Conservation (phyloP, 53 echinoderm and acorn worm species). For the Antedon mediterranea region DNA sequence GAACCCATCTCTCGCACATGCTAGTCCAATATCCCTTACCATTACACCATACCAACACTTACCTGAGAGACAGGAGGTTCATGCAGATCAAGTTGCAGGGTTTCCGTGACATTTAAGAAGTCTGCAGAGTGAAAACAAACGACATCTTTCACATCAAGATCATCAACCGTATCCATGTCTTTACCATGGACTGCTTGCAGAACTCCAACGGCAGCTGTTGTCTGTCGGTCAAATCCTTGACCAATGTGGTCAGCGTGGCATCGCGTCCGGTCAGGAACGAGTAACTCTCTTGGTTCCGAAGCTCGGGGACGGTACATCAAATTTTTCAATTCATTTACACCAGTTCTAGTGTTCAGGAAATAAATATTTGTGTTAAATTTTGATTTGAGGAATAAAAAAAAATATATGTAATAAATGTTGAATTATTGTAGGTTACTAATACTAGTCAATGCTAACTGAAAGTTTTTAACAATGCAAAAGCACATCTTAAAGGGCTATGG, state of each 20-base stretch:
- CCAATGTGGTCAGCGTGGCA: constrained; percentile 99
- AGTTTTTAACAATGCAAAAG: no score
- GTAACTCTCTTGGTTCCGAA: constrained; percentile 72
- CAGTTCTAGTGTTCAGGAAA: constrained; percentile 32
- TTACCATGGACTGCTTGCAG: constrained; percentile 74
- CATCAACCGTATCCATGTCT: constrained; percentile 25
- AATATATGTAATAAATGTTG: no score
- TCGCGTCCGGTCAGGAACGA: constrained; percentile 69
- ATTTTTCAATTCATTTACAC: constrained; percentile 85
- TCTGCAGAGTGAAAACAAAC: constrained; percentile 72
- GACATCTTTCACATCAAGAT: constrained; percentile 89
- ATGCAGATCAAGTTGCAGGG: constrained; percentile 83
- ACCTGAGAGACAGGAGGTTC: constrained; percentile 99
- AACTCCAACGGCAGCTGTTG: constrained; percentile 90
- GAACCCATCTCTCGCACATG: no score
- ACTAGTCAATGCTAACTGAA: no score
- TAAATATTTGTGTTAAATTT: neutral
- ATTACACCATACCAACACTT: neutral
- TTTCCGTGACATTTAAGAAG: constrained; percentile 68
- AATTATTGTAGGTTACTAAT: no score
- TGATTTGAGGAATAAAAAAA: neutral
- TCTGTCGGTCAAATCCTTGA: constrained; percentile 83
- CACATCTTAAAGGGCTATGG: no score
- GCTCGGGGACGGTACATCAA: constrained; percentile 94
- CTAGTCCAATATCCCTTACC: no score